Conservation (phyloP, 2,113 vertebrate species). For the Gavialis gangeticus region DNA sequence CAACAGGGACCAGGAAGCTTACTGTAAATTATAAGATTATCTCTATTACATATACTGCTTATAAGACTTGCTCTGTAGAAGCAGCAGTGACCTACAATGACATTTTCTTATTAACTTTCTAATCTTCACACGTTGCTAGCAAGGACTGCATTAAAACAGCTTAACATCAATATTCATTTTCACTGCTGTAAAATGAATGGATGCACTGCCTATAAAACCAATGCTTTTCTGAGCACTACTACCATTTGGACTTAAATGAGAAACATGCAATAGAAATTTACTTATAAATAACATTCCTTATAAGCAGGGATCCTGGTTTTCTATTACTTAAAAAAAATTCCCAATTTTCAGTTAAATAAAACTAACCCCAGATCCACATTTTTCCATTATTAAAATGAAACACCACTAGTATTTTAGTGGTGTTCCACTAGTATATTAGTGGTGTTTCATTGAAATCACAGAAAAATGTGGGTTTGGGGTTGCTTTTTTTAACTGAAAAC, state of each 20-base stretch:
- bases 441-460: too few species aligned
- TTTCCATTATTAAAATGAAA: too few species aligned
- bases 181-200: background rate
- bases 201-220: background rate
- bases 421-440: too few species aligned
- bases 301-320: background rate
- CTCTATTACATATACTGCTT: background rate
- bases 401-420: too few species aligned
- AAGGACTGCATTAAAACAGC: background rate
- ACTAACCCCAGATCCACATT: too few species aligned
- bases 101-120: background rate
- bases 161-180: background rate
- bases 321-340: background rate
- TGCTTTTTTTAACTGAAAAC: too few species aligned
- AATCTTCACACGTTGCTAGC: background rate
- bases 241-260: background rate
- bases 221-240: background rate
- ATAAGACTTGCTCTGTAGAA: background rate
- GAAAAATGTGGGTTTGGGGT: too few species aligned
- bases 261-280: background rate
- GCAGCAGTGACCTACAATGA: background rate
- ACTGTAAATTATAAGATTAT: background rate
- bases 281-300: slow-evolving; percentile 47
- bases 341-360: too few species aligned
- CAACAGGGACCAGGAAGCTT: background rate